Percentiles rank a stretch among this genome's conserved stretches.
Conservation (phyloP, 2,113 vertebrate species). For the Mesembrinibis cayennensis region DNA sequence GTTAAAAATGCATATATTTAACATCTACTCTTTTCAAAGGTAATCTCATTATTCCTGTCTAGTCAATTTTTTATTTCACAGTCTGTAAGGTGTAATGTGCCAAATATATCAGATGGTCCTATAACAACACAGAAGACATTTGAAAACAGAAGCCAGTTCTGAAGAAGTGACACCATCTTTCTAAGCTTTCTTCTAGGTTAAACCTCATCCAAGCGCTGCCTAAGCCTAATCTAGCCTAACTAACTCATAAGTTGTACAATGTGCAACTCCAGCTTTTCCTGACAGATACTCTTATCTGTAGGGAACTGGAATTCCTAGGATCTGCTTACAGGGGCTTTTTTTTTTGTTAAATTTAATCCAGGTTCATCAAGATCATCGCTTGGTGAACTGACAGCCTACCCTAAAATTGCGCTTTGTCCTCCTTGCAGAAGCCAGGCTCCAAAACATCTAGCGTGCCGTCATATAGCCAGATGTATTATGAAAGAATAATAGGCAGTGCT, state of each 20-base stretch:
- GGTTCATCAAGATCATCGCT: neutral
- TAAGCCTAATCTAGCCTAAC: neutral
- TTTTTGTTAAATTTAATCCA: neutral
- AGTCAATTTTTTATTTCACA: neutral
- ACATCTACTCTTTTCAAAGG: neutral
- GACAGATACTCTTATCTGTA: neutral
- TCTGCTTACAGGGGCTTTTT: neutral
- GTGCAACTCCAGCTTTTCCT: neutral
- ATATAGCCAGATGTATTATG: neutral
- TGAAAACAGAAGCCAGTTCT: neutral
- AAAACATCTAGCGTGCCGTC: neutral
- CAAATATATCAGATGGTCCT: neutral
- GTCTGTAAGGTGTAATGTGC: neutral
- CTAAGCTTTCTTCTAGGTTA: neutral
- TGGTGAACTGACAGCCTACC: neutral
- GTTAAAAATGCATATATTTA: neutral
- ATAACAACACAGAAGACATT: neutral
- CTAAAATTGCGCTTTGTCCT: neutral
- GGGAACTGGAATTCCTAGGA: neutral
- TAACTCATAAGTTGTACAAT: neutral
- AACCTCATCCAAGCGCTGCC: neutral
- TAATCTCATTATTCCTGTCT: neutral
- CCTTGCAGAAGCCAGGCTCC: neutral
- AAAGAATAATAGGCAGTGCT: neutral
- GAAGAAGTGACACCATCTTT: neutral